Evolutionary conservation across 2,888 invertebrate genomes (phyloP), one percentile per base, ranked within the genome.

Genomic region (Ecdyonurus torrentis): DNA sequence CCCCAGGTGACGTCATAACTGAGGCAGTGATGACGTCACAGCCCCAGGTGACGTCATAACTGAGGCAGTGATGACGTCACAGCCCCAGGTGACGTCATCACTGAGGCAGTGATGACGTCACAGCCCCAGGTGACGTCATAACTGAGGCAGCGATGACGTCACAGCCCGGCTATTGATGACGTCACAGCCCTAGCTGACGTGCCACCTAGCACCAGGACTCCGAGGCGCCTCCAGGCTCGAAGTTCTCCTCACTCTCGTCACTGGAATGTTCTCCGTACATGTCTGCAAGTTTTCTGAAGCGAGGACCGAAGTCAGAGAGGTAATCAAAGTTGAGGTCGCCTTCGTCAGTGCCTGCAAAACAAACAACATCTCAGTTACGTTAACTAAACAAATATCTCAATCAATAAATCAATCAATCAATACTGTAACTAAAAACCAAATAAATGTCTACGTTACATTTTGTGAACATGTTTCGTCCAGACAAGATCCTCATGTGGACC

Each of bases 321-420:
- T 95, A 93, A 77, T 94, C 94, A 78, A 95, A 96, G 74, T 92
- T 91, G 69, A 92, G 81, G 77, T 93, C 93, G 66, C 91, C 91
- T 71, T 94, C 93, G 73, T 91, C 92, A 66, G 91, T 91, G 72
- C 86, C 86, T 82, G 74, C 2, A 66, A 67, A 65, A 62, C 63
- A 61, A 59, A 22, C 24, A 62, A 60, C 50, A 19, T 59, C 24
- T 19, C 1, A 58, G 23, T 19, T 58, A 3, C 19, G 19, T 20
- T 19, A 15, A 2, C 22, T 55, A 15, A 2, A 24, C 18, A 2
- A n/a, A n/a, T n/a, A 15, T 59, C 18, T 18, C 1, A 59, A 25
- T 19, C 3, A 22, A 58, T 1, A 58, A 18, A 23, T 22, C 20
- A 2, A 1, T 58, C 18, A 7, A 5, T 1, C 5, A 23, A 59